Base-by-base conservation (phyloP, 30 jellyfish, hydroid and myxozoan species). In the Hydractinia echinata region DNA sequence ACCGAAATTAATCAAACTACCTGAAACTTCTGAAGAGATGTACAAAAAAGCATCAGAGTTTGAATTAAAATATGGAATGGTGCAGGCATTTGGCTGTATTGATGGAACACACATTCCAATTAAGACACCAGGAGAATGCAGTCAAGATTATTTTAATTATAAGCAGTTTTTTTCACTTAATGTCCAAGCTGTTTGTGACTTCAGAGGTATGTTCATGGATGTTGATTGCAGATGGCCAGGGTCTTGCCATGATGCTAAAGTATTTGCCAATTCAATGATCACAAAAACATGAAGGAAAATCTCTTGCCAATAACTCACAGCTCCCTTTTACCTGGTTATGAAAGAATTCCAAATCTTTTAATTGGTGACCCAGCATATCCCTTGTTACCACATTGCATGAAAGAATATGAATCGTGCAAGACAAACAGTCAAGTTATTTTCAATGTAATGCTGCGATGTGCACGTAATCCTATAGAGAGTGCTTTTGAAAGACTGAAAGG, bases 151-250 rank as follows among this genome's bases (percentile, higher is more conserved):
- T 53, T 77, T 67, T 52, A 21, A 86, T 62, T 87, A 71, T 87
- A 81, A 87, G 72, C 83, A 83, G 49, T 81, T 58, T 62, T 83
- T 60, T 77, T 80, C 91, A 6, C 53, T 81, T 76, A 87, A 74
- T 55, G 91, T 87, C 19, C 95, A 81, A 80, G 95, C 84, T 14
- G 86, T 87, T 49, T 86, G 95, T 81, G 87, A 74, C 71, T 87
- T 62, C 61, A 79, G 87, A 61, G 95, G 87, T 15, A 78, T 83
- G 76, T 81, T 87, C 86, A 81, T 87, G 95, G 95, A 87, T 73
- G 95, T 87, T 19, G 91, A 81, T 51, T 87, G 95, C 51, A 80
- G 84, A 10, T 87, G 95, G 91, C 91, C 95, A 14, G 91, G 87
- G 5, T 53, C 85, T 58, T 8, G 76, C 62, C 95, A 87, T 87